Conservation (phyloP, 2,888 invertebrate species). For the Tipula confusa region DNA sequence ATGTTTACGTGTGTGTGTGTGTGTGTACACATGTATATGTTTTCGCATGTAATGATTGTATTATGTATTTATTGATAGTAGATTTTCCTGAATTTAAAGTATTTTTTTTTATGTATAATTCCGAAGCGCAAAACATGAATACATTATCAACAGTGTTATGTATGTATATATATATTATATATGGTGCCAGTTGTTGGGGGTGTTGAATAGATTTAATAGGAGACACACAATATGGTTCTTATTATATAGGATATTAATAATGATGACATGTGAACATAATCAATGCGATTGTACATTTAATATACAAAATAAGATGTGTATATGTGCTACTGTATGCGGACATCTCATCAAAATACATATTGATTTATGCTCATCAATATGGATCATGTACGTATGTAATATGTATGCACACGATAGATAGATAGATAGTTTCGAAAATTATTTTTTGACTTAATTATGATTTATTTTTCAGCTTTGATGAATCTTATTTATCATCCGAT, state of each 20-base stretch:
- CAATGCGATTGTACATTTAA: background rate
- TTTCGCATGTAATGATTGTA: conserved; percentile 3
- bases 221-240: conserved; percentile 12
- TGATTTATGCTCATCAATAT: background rate
- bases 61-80: conserved; percentile 12
- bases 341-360: background rate
- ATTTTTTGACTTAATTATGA: conserved; percentile 25
- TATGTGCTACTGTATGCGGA: background rate
- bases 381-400: background rate
- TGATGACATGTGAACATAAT: background rate
- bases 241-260: conserved; percentile 5
- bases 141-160: conserved; percentile 7
- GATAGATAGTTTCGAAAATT: background rate
- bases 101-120: too few species aligned
- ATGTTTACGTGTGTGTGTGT: background rate
- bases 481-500: background rate
- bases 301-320: background rate
- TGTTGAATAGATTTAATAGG: conserved; percentile 12
- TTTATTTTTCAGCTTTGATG: conserved; percentile 20
- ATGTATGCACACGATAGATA: background rate
- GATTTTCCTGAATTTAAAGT: background rate
- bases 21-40: background rate
- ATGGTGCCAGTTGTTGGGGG: background rate
- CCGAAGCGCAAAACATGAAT: background rate
- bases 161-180: background rate